Evolutionary conservation across 2,888 invertebrate species (phyloP).

Genomic region (Eulithis testata): DNA sequence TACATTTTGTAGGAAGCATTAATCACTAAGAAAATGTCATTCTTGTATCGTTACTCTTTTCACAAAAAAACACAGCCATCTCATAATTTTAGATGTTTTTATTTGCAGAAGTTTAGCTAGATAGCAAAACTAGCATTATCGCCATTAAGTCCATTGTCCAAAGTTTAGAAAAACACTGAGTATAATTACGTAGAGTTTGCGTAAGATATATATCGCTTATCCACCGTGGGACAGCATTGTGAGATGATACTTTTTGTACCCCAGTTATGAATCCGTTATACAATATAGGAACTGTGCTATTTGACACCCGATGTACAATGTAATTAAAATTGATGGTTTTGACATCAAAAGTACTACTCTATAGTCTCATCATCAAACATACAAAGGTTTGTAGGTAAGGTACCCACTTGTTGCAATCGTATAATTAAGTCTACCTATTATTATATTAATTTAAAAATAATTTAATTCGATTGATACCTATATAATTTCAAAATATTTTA

Average conservation of each 20-base stretch:
- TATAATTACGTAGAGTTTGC: constrained; percentile 71
- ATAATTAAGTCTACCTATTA: too few species aligned
- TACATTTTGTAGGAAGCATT: too few species aligned
- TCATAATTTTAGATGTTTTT: constrained; percentile 1
- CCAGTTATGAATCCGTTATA: constrained; percentile 64
- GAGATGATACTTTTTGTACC: constrained; percentile 56
- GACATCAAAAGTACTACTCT: neutral
- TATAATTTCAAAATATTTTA: too few species aligned
- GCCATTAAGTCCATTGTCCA: constrained; percentile 56
- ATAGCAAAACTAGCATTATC: constrained; percentile 30
- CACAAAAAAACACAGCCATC: too few species aligned
- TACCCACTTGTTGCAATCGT: too few species aligned
- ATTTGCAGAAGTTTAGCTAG: constrained; percentile 26
- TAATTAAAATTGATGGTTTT: constrained; percentile 18
- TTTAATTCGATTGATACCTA: too few species aligned
- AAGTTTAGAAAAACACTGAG: constrained; percentile 60
- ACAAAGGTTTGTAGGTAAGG: neutral
- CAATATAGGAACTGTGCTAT: constrained; percentile 64
- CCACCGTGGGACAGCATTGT: constrained; percentile 64
- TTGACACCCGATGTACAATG: constrained; percentile 36
- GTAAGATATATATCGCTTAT: constrained; percentile 56
- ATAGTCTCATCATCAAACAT: neutral
- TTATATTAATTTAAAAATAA: too few species aligned
- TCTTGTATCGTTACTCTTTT: too few species aligned
- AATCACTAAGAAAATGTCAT: too few species aligned